Conservation (phyloP, 2,113 vertebrate species). For the Fregetta grallaria region DNA sequence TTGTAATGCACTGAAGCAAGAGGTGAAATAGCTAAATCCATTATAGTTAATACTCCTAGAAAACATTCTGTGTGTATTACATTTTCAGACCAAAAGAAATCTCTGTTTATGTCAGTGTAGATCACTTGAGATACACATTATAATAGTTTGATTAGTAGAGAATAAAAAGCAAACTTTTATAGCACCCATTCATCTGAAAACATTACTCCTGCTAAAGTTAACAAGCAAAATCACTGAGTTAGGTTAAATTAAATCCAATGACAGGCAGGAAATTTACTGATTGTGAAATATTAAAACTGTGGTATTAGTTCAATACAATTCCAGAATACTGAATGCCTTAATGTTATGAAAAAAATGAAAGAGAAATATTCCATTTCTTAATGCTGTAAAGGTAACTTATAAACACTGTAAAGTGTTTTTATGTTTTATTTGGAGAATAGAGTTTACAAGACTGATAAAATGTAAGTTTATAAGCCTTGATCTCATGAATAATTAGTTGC, state of each 20-base stretch:
- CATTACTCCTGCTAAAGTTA: constrained; percentile 25
- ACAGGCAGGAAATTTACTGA: background rate
- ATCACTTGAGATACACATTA: background rate
- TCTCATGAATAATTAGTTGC: background rate
- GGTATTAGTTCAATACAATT: background rate
- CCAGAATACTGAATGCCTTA: background rate
- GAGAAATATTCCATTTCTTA: background rate
- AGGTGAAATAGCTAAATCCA: constrained; percentile 8
- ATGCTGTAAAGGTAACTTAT: background rate
- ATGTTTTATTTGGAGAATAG: background rate
- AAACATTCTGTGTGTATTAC: background rate
- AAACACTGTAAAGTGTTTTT: background rate
- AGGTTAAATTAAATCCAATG: background rate
- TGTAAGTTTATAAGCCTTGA: background rate
- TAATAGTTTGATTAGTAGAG: constrained; percentile 29
- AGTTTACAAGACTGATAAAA: background rate
- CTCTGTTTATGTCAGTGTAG: background rate
- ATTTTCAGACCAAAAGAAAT: constrained; percentile 13
- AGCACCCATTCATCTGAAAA: background rate
- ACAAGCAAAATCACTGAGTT: background rate
- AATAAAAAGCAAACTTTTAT: constrained; percentile 13
- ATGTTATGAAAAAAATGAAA: background rate
- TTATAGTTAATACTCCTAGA: background rate
- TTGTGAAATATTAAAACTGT: background rate
- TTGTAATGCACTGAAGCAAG: constrained; percentile 11